Percentiles rank a stretch among this genome's conserved stretches.
Conservation (phyloP, 2,888 invertebrate species). For the Caenorhabditis sp. region DNA sequence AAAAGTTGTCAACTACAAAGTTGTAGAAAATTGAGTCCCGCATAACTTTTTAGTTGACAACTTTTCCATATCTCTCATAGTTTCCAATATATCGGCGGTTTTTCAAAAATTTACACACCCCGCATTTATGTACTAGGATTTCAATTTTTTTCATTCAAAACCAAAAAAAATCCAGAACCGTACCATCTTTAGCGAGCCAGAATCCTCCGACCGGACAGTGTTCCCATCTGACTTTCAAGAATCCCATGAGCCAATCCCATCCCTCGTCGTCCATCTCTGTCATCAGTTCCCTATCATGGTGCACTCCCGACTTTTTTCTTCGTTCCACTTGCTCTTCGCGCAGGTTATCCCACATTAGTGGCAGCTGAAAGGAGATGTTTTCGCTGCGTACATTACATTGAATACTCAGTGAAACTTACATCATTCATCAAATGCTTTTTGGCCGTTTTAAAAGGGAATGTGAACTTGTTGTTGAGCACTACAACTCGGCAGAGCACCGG, state of each 20-base stretch:
- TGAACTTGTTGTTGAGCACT: constrained; percentile 28
- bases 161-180: not conserved
- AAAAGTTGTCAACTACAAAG: no score
- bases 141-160: no score
- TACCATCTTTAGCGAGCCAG: constrained; percentile 12
- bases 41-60: no score
- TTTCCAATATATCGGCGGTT: no score
- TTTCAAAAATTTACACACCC: no score
- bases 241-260: constrained; percentile 43
- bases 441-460: constrained; percentile 37
- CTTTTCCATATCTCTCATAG: no score
- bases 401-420: no score
- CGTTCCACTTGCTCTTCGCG: constrained; percentile 1
- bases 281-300: constrained; percentile 19
- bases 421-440: constrained; percentile 37
- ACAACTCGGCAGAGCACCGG: constrained; percentile 22
- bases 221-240: constrained; percentile 19
- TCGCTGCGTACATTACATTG: not conserved
- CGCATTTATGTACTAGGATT: no score
- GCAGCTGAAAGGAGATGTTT: constrained; percentile 14
- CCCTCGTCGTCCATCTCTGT: constrained; percentile 46
- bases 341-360: constrained; percentile 22
- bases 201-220: not conserved
- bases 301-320: not conserved
- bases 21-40: no score